Conservation (phyloP, 2,797 vertebrate species). For the Australoheros facetus region DNA sequence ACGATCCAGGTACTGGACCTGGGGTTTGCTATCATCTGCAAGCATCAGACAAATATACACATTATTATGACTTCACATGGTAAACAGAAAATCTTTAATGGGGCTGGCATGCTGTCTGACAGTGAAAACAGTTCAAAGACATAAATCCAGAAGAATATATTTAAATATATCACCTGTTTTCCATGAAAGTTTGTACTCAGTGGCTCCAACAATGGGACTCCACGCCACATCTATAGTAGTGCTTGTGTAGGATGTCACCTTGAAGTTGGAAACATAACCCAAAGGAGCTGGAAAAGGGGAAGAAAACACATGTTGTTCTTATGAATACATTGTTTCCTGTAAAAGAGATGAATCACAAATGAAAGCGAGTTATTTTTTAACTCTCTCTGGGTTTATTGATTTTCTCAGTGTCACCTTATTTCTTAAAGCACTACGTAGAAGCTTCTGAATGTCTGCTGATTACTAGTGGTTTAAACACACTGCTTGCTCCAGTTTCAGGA, state of each 20-base stretch:
- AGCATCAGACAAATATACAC: background rate
- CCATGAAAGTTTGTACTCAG: constrained; percentile 90
- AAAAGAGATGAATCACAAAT: background rate
- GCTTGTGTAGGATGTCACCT: constrained; percentile 84
- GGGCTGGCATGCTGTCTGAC: background rate
- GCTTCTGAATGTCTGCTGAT: background rate
- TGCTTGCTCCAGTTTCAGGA: background rate
- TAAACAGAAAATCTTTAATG: background rate
- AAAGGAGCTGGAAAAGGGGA: constrained; percentile 77
- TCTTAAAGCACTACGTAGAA: background rate
- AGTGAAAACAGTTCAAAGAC: background rate
- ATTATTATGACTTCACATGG: background rate
- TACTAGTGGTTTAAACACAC: background rate
- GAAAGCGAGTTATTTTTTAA: too few species aligned
- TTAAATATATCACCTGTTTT: constrained; percentile 67
- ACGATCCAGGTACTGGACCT: constrained; percentile 81
- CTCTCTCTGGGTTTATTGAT: background rate
- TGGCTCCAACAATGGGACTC: constrained; percentile 86
- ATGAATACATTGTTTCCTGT: background rate
- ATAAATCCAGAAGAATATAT: background rate
- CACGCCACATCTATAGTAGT: constrained; percentile 85
- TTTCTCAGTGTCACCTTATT: background rate
- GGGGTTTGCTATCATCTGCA: constrained; percentile 68
- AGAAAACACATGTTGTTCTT: background rate
- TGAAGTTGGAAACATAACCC: constrained; percentile 89